Evolutionary conservation across 2,113 vertebrate genomes (phyloP), one percentile per base, ranked within the genome.

Genomic region (Coryphaenoides rupestris): DNA sequence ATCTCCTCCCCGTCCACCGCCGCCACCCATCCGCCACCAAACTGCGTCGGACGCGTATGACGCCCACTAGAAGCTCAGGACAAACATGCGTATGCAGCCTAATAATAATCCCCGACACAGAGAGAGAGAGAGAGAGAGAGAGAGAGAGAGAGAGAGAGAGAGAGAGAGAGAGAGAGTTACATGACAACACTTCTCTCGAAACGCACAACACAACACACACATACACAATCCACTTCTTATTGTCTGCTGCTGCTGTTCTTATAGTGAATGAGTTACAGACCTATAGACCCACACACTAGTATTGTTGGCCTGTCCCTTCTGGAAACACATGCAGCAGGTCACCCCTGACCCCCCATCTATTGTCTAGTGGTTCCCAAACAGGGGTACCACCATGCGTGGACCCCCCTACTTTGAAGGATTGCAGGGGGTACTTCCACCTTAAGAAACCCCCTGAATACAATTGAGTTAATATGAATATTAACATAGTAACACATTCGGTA

Each of bases 1-100:
- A 55, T 73, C 65, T 75, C 65, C 70, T 58, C 62, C 63, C 52
- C n/a, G n/a, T n/a, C n/a, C n/a, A n/a, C n/a, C n/a, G n/a, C n/a
- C n/a, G n/a, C n/a, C n/a, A n/a, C n/a, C n/a, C n/a, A n/a, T n/a
- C n/a, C n/a, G n/a, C n/a, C 46, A 52, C 81, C 73, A 69, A 68
- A 79, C 66, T 17, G 84, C 80, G 80, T 84, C 79, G 78, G 76
- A 55, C 45, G 63, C 15, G 49, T 40, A 59, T 55, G 68, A 40
- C 76, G 65, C n/a, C n/a, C n/a, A 70, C 61, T 68, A 55, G 81
- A 78, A 69, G 76, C 80, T 80, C 73, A 52, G 81, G 74, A 68
- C 33, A 63, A n/a, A 80, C 76, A 73, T 70, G 76, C 73, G 79
- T 74, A n/a, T n/a, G n/a, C n/a, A n/a, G n/a, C n/a, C n/a, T n/a